Evolutionary conservation across 2,797 vertebrate species (phyloP).

Genomic region (Orestias chungarensis): DNA sequence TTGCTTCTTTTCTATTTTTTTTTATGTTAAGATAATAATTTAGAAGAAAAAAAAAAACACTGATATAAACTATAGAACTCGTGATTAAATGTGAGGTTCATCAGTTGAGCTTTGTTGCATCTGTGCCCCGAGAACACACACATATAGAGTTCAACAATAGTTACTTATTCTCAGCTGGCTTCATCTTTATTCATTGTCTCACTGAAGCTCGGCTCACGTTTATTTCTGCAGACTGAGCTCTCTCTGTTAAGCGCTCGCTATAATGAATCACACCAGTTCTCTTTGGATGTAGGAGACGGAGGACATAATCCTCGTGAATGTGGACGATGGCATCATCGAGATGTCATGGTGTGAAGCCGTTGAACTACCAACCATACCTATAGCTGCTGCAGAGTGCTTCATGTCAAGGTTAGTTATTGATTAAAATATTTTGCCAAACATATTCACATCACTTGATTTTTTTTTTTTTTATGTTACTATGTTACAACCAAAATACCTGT

Average conservation of each 20-base stretch:
- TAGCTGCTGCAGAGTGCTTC: slow-evolving; percentile 85
- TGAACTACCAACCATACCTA: slow-evolving; percentile 84
- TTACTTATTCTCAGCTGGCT: slow-evolving; percentile 21
- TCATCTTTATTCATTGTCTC: slow-evolving; percentile 40
- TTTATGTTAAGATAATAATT: too few species aligned
- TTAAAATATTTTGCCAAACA: not conserved
- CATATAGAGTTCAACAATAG: slow-evolving; percentile 27
- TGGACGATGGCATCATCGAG: slow-evolving; percentile 86
- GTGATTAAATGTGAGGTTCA: not conserved
- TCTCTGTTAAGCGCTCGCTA: slow-evolving; percentile 15
- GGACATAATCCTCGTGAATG: slow-evolving; percentile 90
- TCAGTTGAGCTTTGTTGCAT: not conserved
- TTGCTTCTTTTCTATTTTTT: too few species aligned
- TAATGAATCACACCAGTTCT: slow-evolving; percentile 27
- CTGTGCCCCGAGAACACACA: not conserved
- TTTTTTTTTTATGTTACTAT: not conserved
- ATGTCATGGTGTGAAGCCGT: slow-evolving; percentile 68
- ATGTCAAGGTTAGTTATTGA: slow-evolving; percentile 80
- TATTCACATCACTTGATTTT: not conserved
- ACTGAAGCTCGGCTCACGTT: slow-evolving; percentile 37
- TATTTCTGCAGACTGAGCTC: slow-evolving; percentile 35
- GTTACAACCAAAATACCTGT: too few species aligned
- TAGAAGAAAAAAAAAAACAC: not conserved
- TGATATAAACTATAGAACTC: not conserved
- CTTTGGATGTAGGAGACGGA: slow-evolving; percentile 85